Percentiles rank a stretch among this genome's conserved stretches.
These are phyloP conservation scores for Eupithecia abbreviata DNA, from an alignment of 2,888 invertebrate species.

Conservation along the genomic window DNA sequence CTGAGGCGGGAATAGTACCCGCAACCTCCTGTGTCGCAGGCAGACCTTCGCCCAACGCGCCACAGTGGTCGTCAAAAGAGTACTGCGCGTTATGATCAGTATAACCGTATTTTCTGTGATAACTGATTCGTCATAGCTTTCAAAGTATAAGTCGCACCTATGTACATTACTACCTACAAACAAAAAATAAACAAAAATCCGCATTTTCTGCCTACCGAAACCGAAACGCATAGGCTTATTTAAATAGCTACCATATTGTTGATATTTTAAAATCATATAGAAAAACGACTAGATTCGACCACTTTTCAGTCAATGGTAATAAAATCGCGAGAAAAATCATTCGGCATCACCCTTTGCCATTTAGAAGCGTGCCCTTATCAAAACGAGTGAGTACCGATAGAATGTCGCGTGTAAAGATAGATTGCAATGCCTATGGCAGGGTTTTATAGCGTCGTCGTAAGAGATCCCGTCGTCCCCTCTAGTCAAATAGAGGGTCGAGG, in stretches of 20 bases:
- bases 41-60: too few species aligned
- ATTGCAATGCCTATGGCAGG: slow-evolving; percentile 16
- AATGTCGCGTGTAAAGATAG: slow-evolving; percentile 17
- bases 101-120: background rate
- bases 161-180: too few species aligned
- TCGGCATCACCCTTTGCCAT: background rate
- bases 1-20: too few species aligned
- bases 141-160: background rate
- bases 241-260: too few species aligned
- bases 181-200: background rate
- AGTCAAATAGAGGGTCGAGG: slow-evolving; percentile 17
- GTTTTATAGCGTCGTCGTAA: slow-evolving; percentile 18
- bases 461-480: slow-evolving; percentile 10
- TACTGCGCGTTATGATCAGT: too few species aligned
- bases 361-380: background rate
- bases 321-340: background rate
- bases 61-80: too few species aligned
- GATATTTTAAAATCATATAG: too few species aligned
- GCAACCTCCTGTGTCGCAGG: too few species aligned
- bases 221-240: too few species aligned
- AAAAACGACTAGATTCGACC: background rate
- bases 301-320: background rate
- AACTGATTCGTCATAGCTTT: background rate
- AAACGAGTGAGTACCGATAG: background rate
- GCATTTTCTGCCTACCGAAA: too few species aligned